Evolutionary conservation across 2,888 invertebrate genomes (phyloP), one percentile per base, ranked within the genome.

Genomic region (Pachliopta kotzebuea): DNA sequence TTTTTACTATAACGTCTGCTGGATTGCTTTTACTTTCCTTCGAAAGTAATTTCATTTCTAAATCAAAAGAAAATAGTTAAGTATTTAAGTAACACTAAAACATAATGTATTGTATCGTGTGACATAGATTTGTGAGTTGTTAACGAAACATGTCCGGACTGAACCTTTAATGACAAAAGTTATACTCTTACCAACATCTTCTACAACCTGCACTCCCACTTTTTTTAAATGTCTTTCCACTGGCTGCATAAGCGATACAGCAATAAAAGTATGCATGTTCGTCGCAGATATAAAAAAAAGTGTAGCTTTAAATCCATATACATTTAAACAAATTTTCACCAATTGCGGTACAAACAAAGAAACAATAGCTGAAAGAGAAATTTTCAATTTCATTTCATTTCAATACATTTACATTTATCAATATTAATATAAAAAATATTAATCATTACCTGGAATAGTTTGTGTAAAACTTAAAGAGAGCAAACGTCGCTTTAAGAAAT

Each of bases 231-330:
- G 95, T 94, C 94, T 93, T 68, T 93, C 89, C 0, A 94, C 94
- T 0, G 96, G 95, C 70, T 95, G 95, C 90, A 95, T 93, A 26
- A 95, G 76, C 24, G 92, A 77, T 79, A 94, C 93, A 4, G 93
- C 95, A 11, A 94, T 80, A 45, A 96, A 85, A n/a, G 92, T 92
- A 69, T 96, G 93, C 37, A 94, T 78, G 67, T 94, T 93, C 18
- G 95, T 72, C 0, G 91, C 95, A 0, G 94, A 93, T 23, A 94
- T 79, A 18, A 96, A 77, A 1, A 94, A 81, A 1, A 94, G 84
- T 7, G 95, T 94, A 2, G 95, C 95, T 64, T 94, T 89, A 74
- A 93, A 95, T 1, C 96, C 96, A 68, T 93, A 95, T 54, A 76
- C 71, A 0, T 88, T 86, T 74, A 94, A 78, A 4, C 93, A 84